phyloP scores from a whole-genome alignment of 2,888 invertebrate genomes.

The Gnatocerus cornutus region DNA sequence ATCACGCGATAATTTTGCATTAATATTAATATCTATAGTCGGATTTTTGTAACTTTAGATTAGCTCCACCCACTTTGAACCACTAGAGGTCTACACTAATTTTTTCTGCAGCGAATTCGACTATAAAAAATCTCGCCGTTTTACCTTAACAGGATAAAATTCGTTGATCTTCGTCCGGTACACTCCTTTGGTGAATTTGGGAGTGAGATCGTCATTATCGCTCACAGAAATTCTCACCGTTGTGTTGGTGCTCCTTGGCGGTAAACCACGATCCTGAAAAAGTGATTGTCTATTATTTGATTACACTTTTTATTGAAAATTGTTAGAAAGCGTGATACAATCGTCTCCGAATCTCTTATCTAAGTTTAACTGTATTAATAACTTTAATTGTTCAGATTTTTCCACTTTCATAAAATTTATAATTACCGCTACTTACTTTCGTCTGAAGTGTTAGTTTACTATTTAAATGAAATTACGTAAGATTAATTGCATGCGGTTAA shows the following conservation, averaged over 20 bases:
- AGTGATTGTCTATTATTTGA: not conserved
- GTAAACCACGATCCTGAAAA: slow-evolving; percentile 86
- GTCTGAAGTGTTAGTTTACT: not conserved
- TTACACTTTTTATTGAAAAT: not conserved
- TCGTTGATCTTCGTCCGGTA: slow-evolving; percentile 89
- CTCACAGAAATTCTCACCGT: slow-evolving; percentile 81
- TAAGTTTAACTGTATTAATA: not conserved
- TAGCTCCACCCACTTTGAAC: too few species aligned
- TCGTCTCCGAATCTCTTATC: not conserved
- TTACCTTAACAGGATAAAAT: slow-evolving; percentile 86
- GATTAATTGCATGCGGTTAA: slow-evolving; percentile 6
- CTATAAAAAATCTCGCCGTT: too few species aligned
- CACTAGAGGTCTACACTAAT: too few species aligned
- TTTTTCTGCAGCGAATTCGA: too few species aligned
- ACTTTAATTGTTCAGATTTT: slow-evolving; percentile 3
- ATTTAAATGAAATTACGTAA: slow-evolving; percentile 10
- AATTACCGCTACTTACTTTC: slow-evolving; percentile 11
- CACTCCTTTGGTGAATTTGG: slow-evolving; percentile 86
- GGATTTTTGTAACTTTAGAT: too few species aligned
- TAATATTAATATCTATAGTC: slow-evolving; percentile 2
- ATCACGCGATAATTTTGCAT: not conserved
- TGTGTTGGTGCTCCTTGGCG: slow-evolving; percentile 82
- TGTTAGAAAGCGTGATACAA: slow-evolving; percentile 10
- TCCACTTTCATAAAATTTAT: slow-evolving; percentile 10
- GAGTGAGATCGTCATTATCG: slow-evolving; percentile 86